Conservation (phyloP, 2,888 invertebrate genomes). For the Fragum whitleyi region DNA sequence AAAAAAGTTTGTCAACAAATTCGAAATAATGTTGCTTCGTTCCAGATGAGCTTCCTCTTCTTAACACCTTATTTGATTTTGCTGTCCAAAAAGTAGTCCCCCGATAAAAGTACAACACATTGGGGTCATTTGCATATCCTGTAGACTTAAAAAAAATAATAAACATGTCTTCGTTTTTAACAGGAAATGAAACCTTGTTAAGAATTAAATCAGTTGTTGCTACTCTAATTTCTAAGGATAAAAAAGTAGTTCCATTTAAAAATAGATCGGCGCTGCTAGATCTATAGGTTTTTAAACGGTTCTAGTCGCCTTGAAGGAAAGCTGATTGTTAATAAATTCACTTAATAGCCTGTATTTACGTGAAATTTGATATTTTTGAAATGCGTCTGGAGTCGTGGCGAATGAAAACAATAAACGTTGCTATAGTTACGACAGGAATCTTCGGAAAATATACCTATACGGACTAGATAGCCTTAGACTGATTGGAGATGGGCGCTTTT, state of each 20-base stretch:
- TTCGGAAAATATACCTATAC: slow-evolving; percentile 17
- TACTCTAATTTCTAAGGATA: too few relatives aligned
- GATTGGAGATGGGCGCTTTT: not conserved
- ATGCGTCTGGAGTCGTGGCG: slow-evolving; percentile 20
- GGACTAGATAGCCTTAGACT: slow-evolving; percentile 5
- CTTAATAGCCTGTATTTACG: slow-evolving; percentile 19
- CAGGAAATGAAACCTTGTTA: too few relatives aligned
- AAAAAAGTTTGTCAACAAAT: not conserved
- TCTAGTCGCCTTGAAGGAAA: slow-evolving; percentile 3
- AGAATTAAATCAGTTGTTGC: too few relatives aligned
- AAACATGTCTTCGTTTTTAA: too few relatives aligned
- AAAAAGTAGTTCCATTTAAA: slow-evolving; percentile 5
- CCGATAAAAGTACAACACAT: too few relatives aligned
- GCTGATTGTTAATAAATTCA: slow-evolving; percentile 8
- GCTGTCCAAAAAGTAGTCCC: not conserved
- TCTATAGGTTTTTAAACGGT: slow-evolving; percentile 13
- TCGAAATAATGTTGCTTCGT: not conserved
- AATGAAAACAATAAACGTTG: slow-evolving; percentile 18
- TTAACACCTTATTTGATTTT: not conserved
- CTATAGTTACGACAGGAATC: slow-evolving; percentile 4
- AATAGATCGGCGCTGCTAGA: not conserved
- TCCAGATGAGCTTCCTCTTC: not conserved
- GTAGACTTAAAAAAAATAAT: too few relatives aligned
- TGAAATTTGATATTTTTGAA: slow-evolving; percentile 27
- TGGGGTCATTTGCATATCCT: too few relatives aligned